These are phyloP conservation scores for Lanistes nyassanus DNA, from an alignment of 1,140 invertebrate genomes.

Conservation along the genomic window DNA sequence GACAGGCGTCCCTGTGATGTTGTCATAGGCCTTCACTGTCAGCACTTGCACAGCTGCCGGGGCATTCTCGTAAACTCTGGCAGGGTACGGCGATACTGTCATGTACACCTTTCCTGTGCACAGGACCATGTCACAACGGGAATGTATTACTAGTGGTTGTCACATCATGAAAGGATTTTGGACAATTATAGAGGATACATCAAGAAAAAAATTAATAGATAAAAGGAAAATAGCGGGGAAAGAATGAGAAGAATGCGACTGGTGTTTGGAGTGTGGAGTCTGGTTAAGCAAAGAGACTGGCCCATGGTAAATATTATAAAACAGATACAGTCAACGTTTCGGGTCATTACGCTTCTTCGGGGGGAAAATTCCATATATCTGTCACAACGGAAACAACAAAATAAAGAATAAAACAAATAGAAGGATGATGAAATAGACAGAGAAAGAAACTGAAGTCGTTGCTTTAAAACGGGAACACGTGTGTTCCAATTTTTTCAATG, in stretches of 20 bases:
- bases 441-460: too few relatives aligned
- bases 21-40: slow-evolving; percentile 40
- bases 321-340: background rate
- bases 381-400: background rate
- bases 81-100: slow-evolving; percentile 35
- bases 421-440: too few relatives aligned
- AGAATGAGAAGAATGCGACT: background rate
- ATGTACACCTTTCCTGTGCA: slow-evolving; percentile 26
- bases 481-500: too few relatives aligned
- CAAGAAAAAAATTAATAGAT: background rate
- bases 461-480: too few relatives aligned
- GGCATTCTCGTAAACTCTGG: slow-evolving; percentile 39
- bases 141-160: too few relatives aligned
- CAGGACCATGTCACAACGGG: background rate
- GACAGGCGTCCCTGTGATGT: slow-evolving; percentile 30
- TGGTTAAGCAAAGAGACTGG: background rate
- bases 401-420: background rate
- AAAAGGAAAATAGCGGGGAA: background rate
- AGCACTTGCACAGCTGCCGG: slow-evolving; percentile 34
- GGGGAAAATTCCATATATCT: background rate
- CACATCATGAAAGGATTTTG: too few relatives aligned
- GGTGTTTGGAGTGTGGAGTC: background rate
- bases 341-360: too few relatives aligned
- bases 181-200: too few relatives aligned
- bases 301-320: background rate